Evolutionary conservation across 2,888 invertebrate genomes (phyloP), one percentile per base, ranked within the genome.

Genomic region (Tenthredo distinguenda): DNA sequence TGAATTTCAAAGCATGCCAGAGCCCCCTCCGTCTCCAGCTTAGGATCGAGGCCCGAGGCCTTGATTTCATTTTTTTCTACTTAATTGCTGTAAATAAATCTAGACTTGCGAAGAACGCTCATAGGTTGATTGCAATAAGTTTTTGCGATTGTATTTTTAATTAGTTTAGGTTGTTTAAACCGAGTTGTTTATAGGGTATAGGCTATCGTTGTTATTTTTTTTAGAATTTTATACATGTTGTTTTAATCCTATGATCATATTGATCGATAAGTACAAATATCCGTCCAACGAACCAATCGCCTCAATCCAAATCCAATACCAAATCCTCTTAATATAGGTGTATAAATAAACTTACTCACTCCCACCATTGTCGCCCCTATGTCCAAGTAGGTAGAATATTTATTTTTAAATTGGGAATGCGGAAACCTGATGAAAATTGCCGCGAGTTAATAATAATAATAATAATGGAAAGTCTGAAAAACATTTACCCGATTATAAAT

Each of bases 21-120:
- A 15, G 31, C 26, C 9, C 31, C 85, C 82, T 47, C 81, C 85
- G 37, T 72, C 43, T 21, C 85, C 81, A 12, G 85, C 85, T 55
- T 77, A 85, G 62, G 2, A 40, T 18, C n/a, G n/a, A 43, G 47
- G 15, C 12, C 47, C 15, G 12, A 47, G 4, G 47, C 47, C 47
- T 15, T n/a, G 15, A 71, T 37, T 18, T 10, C 18, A 34, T n/a
- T n/a, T 37, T 34, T n/a, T 15, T n/a, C 71, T 71, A 9, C n/a
- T 71, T 37, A 76, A 40, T 15, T 62, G 26, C 26, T 62, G 62
- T 62, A 62, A 62, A 62, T 62, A 26, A 62, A 6, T 62, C 9
- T 21, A 26, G 21, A 62, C 7, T 26, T 62, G 6, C 26, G 62
- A 62, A 18, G n/a, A 50, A 50, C 4, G 15, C 15, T 47, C 47